Conservation (phyloP, 2,797 vertebrate species). For the Novumbra hubbsi region DNA sequence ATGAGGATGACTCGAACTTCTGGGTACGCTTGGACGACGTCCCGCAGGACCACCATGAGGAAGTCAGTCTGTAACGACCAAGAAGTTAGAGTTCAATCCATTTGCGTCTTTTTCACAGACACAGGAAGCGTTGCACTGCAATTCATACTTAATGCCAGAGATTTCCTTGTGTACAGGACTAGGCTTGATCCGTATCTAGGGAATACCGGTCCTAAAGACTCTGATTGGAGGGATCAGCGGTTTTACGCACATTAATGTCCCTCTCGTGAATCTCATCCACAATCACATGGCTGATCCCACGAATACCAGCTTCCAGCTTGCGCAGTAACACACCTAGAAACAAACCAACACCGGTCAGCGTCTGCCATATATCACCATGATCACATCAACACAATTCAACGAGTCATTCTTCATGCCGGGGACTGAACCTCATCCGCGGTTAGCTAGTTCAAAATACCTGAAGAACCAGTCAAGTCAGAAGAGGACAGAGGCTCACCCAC, state of each 20-base stretch:
- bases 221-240: not conserved
- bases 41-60: constrained; percentile 92
- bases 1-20: constrained; percentile 90
- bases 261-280: constrained; percentile 98
- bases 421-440: not conserved
- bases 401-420: not conserved
- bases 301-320: constrained; percentile 92
- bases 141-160: not conserved
- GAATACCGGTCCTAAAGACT: not conserved
- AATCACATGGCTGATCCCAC: constrained; percentile 96
- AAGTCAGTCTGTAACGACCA: constrained; percentile 85
- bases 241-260: constrained; percentile 90
- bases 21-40: constrained; percentile 89
- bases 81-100: not conserved
- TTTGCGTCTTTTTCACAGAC: not conserved
- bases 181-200: not conserved
- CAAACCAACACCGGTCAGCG: not conserved
- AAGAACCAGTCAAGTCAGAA: not conserved
- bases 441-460: not conserved
- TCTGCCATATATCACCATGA: not conserved
- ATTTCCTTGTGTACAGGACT: not conserved
- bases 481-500: constrained; percentile 78
- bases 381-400: not conserved
- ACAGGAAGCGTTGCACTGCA: not conserved
- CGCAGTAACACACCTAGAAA: constrained; percentile 87